These are phyloP conservation scores for Aplocera efformata DNA, from an alignment of 2,888 invertebrate genomes.

Conservation along the genomic window DNA sequence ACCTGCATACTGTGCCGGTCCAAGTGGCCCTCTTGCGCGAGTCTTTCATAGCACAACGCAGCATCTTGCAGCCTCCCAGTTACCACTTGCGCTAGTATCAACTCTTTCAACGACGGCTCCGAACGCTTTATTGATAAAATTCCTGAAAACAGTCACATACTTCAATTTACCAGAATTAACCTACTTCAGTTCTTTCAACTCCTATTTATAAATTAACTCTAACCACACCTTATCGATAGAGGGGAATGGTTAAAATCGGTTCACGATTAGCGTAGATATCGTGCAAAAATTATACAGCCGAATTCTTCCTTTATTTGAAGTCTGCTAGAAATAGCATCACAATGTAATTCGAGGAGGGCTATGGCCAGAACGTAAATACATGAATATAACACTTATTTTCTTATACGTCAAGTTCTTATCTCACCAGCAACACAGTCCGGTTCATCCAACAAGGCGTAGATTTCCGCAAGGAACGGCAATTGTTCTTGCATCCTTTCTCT, in stretches of 20 bases:
- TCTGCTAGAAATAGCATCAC: too few relatives aligned
- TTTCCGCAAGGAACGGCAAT: constrained; percentile 84
- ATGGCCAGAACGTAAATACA: too few relatives aligned
- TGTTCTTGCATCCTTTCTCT: constrained; percentile 79
- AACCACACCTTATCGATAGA: too few relatives aligned
- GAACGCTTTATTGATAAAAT: constrained; percentile 87
- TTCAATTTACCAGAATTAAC: too few relatives aligned
- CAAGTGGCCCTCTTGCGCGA: constrained; percentile 82
- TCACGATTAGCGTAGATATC: too few relatives aligned
- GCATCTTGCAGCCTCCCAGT: constrained; percentile 92
- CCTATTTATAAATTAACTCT: too few relatives aligned
- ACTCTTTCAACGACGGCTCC: constrained; percentile 89
- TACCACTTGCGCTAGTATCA: constrained; percentile 91
- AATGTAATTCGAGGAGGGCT: too few relatives aligned
- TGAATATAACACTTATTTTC: too few relatives aligned
- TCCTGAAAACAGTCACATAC: constrained; percentile 65
- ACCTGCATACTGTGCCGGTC: constrained; percentile 72
- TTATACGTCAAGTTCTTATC: constrained; percentile 8
- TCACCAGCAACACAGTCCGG: constrained; percentile 93
- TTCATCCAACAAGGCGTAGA: constrained; percentile 93
- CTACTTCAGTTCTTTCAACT: too few relatives aligned
- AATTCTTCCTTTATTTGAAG: too few relatives aligned
- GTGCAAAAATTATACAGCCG: too few relatives aligned
- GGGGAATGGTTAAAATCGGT: too few relatives aligned
- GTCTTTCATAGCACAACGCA: constrained; percentile 91